These are phyloP conservation scores for Eulithis testata DNA, from an alignment of 2,888 invertebrate genomes.

Conservation along the genomic window DNA sequence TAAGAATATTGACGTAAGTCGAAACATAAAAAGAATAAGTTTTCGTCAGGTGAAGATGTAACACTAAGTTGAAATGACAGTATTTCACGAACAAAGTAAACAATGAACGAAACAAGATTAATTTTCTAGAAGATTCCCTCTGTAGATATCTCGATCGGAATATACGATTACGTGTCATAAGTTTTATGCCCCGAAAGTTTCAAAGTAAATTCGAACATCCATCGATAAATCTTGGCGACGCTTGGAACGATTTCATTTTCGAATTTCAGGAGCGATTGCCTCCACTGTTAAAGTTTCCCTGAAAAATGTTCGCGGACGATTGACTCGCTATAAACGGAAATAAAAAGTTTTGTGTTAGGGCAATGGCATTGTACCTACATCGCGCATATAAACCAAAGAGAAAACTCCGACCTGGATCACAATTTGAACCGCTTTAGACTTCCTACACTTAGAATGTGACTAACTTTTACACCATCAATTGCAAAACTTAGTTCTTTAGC, in stretches of 20 bases:
- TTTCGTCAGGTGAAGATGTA: conserved; percentile 34
- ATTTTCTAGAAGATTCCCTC: conserved; percentile 60
- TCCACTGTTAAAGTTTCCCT: conserved; percentile 85
- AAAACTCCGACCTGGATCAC: conserved; percentile 70
- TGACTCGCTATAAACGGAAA: conserved; percentile 84
- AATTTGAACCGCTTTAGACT: conserved; percentile 69
- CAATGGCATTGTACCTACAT: conserved; percentile 75
- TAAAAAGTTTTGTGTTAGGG: conserved; percentile 84
- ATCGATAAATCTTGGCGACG: conserved; percentile 85
- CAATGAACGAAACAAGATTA: conserved; percentile 61
- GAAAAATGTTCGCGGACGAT: conserved; percentile 84
- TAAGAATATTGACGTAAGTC: conserved; percentile 23
- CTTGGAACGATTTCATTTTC: conserved; percentile 84
- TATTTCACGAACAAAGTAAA: conserved; percentile 51
- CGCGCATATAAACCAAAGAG: conserved; percentile 78
- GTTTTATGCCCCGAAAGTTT: conserved; percentile 83
- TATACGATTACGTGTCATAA: conserved; percentile 84
- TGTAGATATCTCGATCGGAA: conserved; percentile 70
- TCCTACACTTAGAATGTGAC: conserved; percentile 66
- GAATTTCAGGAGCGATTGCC: conserved; percentile 85
- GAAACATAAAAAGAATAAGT: conserved; percentile 32
- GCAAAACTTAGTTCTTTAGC: conserved; percentile 53
- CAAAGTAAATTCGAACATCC: conserved; percentile 83
- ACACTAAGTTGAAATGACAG: conserved; percentile 45
- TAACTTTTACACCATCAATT: conserved; percentile 65